These are phyloP conservation scores for Pachliopta kotzebuea DNA, from an alignment of 2,888 invertebrate species.

Conservation along the genomic window DNA sequence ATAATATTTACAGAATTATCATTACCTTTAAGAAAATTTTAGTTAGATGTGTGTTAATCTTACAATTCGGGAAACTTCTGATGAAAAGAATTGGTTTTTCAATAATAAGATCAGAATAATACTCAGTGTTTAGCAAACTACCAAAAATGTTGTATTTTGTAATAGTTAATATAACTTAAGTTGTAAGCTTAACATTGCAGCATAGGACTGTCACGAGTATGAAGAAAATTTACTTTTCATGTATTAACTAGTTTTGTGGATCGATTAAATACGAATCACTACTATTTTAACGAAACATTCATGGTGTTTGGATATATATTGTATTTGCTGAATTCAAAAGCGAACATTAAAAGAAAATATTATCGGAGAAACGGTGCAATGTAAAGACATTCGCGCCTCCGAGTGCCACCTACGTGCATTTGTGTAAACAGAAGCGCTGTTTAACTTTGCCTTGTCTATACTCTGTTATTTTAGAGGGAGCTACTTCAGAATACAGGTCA, in stretches of 20 bases:
- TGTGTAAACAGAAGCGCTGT: conserved; percentile 61
- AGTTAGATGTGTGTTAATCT: too few relatives aligned
- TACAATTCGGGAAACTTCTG: too few relatives aligned
- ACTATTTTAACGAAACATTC: background rate
- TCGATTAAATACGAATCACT: background rate
- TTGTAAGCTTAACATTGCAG: too few relatives aligned
- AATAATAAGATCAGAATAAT: too few relatives aligned
- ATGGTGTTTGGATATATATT: background rate
- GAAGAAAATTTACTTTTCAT: too few relatives aligned
- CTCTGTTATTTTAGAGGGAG: conserved; percentile 62
- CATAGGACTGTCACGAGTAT: too few relatives aligned
- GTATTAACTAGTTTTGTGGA: background rate
- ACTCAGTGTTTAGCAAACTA: too few relatives aligned
- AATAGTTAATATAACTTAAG: too few relatives aligned
- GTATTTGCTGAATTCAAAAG: background rate
- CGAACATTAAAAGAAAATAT: conserved; percentile 36
- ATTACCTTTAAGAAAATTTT: too few relatives aligned
- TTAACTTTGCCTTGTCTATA: conserved; percentile 58
- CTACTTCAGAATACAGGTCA: conserved; percentile 55
- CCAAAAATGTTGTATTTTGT: too few relatives aligned
- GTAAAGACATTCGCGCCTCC: conserved; percentile 48
- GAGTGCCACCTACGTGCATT: conserved; percentile 62
- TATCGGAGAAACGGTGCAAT: conserved; percentile 38
- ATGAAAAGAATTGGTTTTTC: too few relatives aligned
- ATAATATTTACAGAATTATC: background rate